phyloP scores from a whole-genome alignment of 1,140 invertebrate species.

The Calosoma granatense region DNA sequence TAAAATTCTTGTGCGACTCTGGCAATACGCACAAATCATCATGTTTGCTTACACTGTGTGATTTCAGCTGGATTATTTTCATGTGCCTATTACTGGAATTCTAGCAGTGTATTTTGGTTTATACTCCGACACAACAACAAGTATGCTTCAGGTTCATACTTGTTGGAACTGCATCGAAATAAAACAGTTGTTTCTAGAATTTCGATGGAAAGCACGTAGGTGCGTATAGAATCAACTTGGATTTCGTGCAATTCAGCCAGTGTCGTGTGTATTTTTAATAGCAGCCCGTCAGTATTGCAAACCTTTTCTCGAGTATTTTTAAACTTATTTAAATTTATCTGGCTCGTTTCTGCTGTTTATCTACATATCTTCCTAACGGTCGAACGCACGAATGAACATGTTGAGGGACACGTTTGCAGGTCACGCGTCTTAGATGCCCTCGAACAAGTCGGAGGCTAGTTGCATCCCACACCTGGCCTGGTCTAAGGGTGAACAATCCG shows the following conservation, averaged over 20 bases:
- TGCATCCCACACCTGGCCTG: slow-evolving; percentile 1
- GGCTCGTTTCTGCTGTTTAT: not conserved
- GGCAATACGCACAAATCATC: too few species aligned
- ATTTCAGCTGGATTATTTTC: too few species aligned
- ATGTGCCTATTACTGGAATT: too few species aligned
- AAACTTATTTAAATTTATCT: slow-evolving; percentile 9
- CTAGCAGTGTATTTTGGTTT: too few species aligned
- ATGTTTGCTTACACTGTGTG: too few species aligned
- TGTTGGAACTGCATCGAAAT: not conserved
- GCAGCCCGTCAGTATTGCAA: not conserved
- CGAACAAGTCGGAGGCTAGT: not conserved
- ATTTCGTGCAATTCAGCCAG: not conserved
- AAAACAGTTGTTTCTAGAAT: not conserved
- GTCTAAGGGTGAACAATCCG: slow-evolving; percentile 17
- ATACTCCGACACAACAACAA: too few species aligned
- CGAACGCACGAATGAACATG: not conserved
- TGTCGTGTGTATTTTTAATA: slow-evolving; percentile 4
- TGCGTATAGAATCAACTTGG: too few species aligned
- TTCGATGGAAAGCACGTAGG: not conserved
- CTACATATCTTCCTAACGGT: too few species aligned
- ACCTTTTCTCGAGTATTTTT: not conserved
- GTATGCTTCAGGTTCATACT: too few species aligned
- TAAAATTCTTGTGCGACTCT: too few species aligned
- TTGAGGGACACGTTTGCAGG: not conserved
- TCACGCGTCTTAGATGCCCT: slow-evolving; percentile 1